Percentiles rank a stretch among this genome's conserved stretches.
Conservation (phyloP, 2,113 vertebrate genomes). For the Chrysochloris asiatica region DNA sequence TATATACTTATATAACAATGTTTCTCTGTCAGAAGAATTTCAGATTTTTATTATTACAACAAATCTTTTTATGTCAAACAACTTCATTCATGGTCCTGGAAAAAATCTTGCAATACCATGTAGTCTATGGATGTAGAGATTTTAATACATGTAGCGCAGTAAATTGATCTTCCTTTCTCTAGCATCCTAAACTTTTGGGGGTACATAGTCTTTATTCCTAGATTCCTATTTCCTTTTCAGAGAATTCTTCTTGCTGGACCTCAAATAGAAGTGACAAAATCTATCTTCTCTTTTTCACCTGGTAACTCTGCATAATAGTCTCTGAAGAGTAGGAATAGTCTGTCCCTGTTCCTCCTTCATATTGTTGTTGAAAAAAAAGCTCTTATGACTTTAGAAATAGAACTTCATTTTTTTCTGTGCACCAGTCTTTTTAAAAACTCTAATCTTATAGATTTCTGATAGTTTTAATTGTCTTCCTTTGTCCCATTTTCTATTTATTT, state of each 20-base stretch:
- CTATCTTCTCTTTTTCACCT: not conserved
- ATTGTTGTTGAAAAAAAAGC: not conserved
- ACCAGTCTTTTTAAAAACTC: not conserved
- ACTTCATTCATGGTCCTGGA: not conserved
- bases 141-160: not conserved
- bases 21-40: constrained; percentile 40
- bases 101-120: not conserved
- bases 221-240: not conserved
- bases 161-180: not conserved
- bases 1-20: constrained; percentile 7
- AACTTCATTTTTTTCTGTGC: not conserved
- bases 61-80: constrained; percentile 11
- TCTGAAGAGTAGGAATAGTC: not conserved
- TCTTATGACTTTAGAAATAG: constrained; percentile 22
- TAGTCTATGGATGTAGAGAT: not conserved
- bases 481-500: not conserved
- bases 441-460: not conserved
- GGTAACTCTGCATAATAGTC: not conserved
- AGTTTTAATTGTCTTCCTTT: not conserved
- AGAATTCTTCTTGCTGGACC: constrained; percentile 22
- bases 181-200: not conserved
- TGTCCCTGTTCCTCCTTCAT: not conserved
- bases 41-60: not conserved
- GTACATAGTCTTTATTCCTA: not conserved
- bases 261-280: constrained; percentile 23